Evolutionary conservation across 2,888 invertebrate species (phyloP).

Genomic region (Chrysolina haemoptera): DNA sequence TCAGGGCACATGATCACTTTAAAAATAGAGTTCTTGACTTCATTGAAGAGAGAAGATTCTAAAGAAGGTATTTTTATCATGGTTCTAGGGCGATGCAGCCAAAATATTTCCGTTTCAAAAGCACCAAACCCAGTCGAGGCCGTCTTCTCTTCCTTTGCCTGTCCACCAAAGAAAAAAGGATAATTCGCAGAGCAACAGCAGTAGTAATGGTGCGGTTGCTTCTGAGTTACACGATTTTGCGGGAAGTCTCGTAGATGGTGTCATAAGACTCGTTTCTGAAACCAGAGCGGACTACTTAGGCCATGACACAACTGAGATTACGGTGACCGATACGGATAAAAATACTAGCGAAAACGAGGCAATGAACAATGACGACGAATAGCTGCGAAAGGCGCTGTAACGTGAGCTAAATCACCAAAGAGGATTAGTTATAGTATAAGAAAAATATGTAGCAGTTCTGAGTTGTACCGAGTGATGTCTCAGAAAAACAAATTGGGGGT

Average conservation of each 20-base stretch:
- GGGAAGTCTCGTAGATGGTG: slow-evolving; percentile 68
- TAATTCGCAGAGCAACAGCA: slow-evolving; percentile 44
- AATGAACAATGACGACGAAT: neutral
- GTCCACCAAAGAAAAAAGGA: slow-evolving; percentile 64
- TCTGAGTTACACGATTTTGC: slow-evolving; percentile 67
- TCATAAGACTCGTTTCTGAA: slow-evolving; percentile 67
- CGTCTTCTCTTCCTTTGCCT: slow-evolving; percentile 68
- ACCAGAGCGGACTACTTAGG: slow-evolving; percentile 52
- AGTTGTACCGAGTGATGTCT: neutral
- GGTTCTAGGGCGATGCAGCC: slow-evolving; percentile 65
- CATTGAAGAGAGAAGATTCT: too few relatives aligned
- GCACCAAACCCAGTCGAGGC: slow-evolving; percentile 60
- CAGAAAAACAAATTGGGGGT: neutral
- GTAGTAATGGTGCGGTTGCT: slow-evolving; percentile 39
- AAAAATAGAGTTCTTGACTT: too few relatives aligned
- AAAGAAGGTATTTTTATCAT: neutral
- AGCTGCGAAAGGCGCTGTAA: neutral
- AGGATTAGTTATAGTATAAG: neutral
- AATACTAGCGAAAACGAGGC: slow-evolving; percentile 7
- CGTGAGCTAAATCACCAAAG: slow-evolving; percentile 21
- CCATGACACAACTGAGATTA: slow-evolving; percentile 57
- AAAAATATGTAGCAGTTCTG: slow-evolving; percentile 1
- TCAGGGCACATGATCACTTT: too few relatives aligned
- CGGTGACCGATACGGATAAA: slow-evolving; percentile 58
- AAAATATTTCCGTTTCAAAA: slow-evolving; percentile 68